Evolutionary conservation across 2,888 invertebrate species (phyloP).

Genomic region (Trypoxylon attenuatum): DNA sequence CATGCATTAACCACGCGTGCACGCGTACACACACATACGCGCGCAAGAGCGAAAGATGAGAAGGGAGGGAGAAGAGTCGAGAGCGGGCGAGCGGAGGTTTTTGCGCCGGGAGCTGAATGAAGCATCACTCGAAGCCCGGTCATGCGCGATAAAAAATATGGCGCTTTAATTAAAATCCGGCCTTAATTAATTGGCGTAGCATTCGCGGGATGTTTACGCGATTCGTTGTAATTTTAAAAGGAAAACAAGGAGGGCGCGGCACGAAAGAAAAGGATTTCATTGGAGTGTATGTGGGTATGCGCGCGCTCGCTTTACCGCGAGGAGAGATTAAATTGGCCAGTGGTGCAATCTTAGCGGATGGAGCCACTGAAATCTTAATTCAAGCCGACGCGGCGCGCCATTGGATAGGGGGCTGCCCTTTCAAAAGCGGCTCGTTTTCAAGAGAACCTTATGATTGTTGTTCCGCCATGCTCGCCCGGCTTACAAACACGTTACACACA

Average conservation of each 20-base stretch:
- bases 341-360: slow-evolving; percentile 64
- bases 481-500: slow-evolving; percentile 66
- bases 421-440: slow-evolving; percentile 65
- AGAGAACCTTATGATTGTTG: slow-evolving; percentile 67
- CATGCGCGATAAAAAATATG: neutral
- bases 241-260: too few relatives aligned
- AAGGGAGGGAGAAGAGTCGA: too few relatives aligned
- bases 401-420: slow-evolving; percentile 51
- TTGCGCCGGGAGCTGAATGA: neutral
- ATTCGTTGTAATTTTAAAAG: slow-evolving; percentile 22
- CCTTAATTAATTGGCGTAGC: slow-evolving; percentile 34
- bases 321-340: slow-evolving; percentile 66
- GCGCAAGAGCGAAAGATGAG: too few relatives aligned
- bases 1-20: neutral
- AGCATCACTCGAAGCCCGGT: neutral
- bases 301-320: slow-evolving; percentile 22
- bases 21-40: too few relatives aligned
- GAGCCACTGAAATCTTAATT: slow-evolving; percentile 70
- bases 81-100: too few relatives aligned
- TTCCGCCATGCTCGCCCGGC: slow-evolving; percentile 47
- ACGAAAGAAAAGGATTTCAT: slow-evolving; percentile 35
- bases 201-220: slow-evolving; percentile 37
- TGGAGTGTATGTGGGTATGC: neutral
- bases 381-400: slow-evolving; percentile 48
- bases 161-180: neutral